Evolutionary conservation across 2,797 vertebrate species (phyloP).

Genomic region (Anabacerthia variegaticeps): DNA sequence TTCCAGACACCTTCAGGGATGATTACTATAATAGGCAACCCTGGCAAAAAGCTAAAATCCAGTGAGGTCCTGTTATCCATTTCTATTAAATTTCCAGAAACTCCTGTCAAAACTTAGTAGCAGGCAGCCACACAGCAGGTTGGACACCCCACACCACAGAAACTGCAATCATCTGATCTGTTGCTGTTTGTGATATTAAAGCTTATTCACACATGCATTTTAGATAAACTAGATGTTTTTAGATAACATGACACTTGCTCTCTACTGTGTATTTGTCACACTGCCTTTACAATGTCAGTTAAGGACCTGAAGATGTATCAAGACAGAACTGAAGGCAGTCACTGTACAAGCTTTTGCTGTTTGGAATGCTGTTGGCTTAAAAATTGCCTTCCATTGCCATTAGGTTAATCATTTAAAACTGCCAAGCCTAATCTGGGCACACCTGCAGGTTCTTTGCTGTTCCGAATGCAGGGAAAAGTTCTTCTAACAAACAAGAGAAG

Average conservation of each 20-base stretch:
- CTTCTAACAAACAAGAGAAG: neutral
- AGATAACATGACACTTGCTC: neutral
- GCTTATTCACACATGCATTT: neutral
- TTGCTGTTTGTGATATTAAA: neutral
- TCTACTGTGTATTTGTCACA: neutral
- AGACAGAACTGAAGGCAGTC: neutral
- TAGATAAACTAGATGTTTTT: neutral
- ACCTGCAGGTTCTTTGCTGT: neutral
- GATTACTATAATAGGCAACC: neutral
- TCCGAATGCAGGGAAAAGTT: neutral
- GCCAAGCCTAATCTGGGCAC: neutral
- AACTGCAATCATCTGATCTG: neutral
- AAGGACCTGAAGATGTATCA: neutral
- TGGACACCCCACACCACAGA: neutral
- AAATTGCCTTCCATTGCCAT: neutral
- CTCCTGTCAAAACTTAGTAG: neutral
- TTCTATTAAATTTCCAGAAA: neutral
- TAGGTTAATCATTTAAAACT: constrained; percentile 7
- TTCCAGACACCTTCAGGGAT: neutral
- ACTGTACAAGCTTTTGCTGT: neutral
- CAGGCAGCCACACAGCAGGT: neutral
- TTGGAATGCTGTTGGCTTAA: neutral
- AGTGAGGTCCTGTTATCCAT: neutral
- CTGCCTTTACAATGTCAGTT: neutral
- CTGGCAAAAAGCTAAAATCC: neutral